These are phyloP conservation scores for Drosophila santomea DNA, from an alignment of 1,140 invertebrate genomes.

Conservation along the genomic window DNA sequence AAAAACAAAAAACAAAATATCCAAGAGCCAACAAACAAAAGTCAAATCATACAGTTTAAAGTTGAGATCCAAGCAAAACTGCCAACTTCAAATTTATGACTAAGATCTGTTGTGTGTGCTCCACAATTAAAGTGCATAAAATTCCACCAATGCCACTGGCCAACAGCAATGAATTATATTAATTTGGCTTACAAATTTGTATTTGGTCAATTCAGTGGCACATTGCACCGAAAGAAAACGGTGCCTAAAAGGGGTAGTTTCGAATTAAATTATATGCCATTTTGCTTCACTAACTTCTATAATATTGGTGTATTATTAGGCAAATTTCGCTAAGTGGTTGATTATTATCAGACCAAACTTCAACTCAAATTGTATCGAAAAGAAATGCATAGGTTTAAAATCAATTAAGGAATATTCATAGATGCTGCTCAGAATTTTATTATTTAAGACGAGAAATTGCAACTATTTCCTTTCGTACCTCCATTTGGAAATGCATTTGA, in stretches of 20 bases:
- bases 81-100: conserved; percentile 23
- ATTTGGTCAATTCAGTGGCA: conserved; percentile 1
- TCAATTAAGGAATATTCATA: not conserved
- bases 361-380: too few species aligned
- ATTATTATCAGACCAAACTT: too few species aligned
- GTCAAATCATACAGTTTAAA: conserved; percentile 63
- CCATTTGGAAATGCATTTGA: conserved; percentile 20
- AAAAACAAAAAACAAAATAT: conserved; percentile 16
- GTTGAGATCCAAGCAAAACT: conserved; percentile 57
- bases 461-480: conserved; percentile 1
- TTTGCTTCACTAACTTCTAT: too few species aligned
- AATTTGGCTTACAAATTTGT: conserved; percentile 9
- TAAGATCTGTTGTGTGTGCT: conserved; percentile 3
- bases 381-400: not conserved
- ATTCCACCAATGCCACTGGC: conserved; percentile 67
- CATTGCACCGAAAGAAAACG: not conserved
- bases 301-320: too few species aligned
- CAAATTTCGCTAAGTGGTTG: too few species aligned
- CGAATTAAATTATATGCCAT: not conserved
- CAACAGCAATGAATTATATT: conserved; percentile 37
- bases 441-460: too few species aligned
- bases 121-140: conserved; percentile 52
- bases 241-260: not conserved
- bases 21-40: conserved; percentile 39
- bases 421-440: too few species aligned